Conservation (phyloP, 1,140 invertebrate species). For the Drosophila lacteicornis region DNA sequence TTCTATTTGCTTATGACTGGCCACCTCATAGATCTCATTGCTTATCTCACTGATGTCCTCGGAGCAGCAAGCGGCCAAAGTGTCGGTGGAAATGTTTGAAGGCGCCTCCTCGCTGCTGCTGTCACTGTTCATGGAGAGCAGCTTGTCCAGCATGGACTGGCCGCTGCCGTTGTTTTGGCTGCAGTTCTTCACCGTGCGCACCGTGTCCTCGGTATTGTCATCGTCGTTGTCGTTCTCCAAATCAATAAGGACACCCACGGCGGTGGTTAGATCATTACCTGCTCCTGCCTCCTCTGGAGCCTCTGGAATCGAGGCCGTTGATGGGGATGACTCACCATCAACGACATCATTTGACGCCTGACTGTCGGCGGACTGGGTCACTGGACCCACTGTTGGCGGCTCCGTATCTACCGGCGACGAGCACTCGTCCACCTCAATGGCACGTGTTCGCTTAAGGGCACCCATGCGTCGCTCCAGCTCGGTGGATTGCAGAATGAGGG, state of each 20-base stretch:
- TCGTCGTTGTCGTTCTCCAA: constrained; percentile 74
- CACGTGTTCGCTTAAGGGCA: constrained; percentile 67
- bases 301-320: background rate
- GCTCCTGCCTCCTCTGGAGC: background rate
- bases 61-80: constrained; percentile 74
- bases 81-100: constrained; percentile 80
- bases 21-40: constrained; percentile 65
- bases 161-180: constrained; percentile 55
- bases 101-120: constrained; percentile 79
- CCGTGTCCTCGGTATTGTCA: constrained; percentile 81
- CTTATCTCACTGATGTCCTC: constrained; percentile 80
- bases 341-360: constrained; percentile 11
- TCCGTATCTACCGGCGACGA: constrained; percentile 59
- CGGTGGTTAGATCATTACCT: constrained; percentile 23
- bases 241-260: constrained; percentile 55
- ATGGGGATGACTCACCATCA: constrained; percentile 5
- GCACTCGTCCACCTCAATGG: constrained; percentile 77
- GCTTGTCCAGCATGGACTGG: constrained; percentile 81
- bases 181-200: constrained; percentile 63
- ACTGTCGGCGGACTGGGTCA: background rate
- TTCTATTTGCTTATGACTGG: constrained; percentile 9
- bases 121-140: constrained; percentile 82
- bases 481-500: constrained; percentile 89
- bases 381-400: background rate
- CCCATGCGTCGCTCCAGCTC: constrained; percentile 74